Evolutionary conservation across 2,113 vertebrate genomes (phyloP).

Genomic region (Andinoacara biseriatus): DNA sequence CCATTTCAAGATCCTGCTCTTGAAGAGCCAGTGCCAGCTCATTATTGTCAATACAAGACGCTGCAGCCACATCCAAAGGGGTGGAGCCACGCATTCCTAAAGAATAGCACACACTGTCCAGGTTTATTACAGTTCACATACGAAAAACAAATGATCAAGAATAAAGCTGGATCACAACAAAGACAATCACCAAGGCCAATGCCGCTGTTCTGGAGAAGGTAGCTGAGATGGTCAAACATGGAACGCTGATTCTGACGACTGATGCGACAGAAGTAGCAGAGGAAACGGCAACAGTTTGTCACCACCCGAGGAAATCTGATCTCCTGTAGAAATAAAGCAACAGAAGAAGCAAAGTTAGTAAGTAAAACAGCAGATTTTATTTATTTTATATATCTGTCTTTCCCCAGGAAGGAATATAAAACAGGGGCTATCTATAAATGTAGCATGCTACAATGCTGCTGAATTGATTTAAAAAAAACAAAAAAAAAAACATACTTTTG

Average conservation of each 20-base stretch:
- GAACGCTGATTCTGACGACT: conserved; percentile 94
- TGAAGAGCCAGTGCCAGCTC: conserved; percentile 92
- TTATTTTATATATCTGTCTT: not conserved
- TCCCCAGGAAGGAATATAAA: not conserved
- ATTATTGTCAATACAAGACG: conserved; percentile 94
- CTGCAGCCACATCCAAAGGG: conserved; percentile 91
- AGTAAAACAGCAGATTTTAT: not conserved
- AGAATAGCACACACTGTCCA: not conserved
- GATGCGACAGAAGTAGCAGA: conserved; percentile 95
- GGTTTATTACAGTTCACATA: not conserved
- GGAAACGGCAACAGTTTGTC: conserved; percentile 95
- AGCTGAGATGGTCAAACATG: conserved; percentile 95
- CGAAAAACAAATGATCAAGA: not conserved
- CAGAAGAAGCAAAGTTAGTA: not conserved
- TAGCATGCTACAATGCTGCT: not conserved
- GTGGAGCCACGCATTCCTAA: conserved; percentile 94
- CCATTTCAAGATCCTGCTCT: conserved; percentile 95
- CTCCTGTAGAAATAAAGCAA: conserved; percentile 77
- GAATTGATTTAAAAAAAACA: not conserved
- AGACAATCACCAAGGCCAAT: conserved; percentile 86
- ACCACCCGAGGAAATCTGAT: conserved; percentile 94
- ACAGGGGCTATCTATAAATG: not conserved
- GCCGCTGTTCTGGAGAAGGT: conserved; percentile 92
- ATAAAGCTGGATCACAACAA: not conserved
- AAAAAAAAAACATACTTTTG: conserved; percentile 83